Percentiles rank a stretch among this genome's conserved stretches.
Evolutionary conservation across 2,113 vertebrate species (phyloP).

Genomic region (Eulemur macaco): DNA sequence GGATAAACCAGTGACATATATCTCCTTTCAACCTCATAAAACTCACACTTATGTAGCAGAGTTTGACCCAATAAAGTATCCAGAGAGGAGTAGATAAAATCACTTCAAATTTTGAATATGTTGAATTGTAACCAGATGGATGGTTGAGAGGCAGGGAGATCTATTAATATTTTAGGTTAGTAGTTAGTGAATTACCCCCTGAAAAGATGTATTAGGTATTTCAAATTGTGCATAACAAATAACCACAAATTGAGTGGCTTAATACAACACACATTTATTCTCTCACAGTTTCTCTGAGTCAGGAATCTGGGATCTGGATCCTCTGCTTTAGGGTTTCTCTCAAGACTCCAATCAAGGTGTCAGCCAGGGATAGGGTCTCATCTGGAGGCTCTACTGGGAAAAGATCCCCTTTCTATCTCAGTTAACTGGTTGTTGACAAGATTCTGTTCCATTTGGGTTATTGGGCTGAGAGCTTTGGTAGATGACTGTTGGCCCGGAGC

Average conservation of each 20-base stretch:
- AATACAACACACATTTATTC: not conserved
- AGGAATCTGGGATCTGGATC: not conserved
- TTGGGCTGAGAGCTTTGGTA: not conserved
- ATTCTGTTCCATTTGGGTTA: not conserved
- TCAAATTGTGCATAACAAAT: not conserved
- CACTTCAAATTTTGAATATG: not conserved
- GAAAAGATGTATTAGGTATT: not conserved
- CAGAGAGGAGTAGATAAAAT: not conserved
- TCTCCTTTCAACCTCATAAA: not conserved
- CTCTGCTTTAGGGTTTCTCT: not conserved
- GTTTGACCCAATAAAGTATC: not conserved
- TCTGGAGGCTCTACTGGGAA: not conserved
- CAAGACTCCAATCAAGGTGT: not conserved
- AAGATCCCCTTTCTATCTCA: not conserved
- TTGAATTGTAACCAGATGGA: not conserved
- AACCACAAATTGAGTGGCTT: not conserved
- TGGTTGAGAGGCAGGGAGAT: not conserved
- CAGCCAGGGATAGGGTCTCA: not conserved
- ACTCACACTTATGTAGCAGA: not conserved
- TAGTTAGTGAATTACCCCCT: not conserved
- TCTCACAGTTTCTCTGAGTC: not conserved
- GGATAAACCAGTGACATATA: not conserved
- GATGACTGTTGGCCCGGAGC: not conserved
- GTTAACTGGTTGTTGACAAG: not conserved
- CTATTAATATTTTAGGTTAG: not conserved